Percentiles rank a stretch among this genome's conserved stretches.
Evolutionary conservation across 2,888 invertebrate genomes (phyloP).

Genomic region (Melikaiella ostensackeni): DNA sequence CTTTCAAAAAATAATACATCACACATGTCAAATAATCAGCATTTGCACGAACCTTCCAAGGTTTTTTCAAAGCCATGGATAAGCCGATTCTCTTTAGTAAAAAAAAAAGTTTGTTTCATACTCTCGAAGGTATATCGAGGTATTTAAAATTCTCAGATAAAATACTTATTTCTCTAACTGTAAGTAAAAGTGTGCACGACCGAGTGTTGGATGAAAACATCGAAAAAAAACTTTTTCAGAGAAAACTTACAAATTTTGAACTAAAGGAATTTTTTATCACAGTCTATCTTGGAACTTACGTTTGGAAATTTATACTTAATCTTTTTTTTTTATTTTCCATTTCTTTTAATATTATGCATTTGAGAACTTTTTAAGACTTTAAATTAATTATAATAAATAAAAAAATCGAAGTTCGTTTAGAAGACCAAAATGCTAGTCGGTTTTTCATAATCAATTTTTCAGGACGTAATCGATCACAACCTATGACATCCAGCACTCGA

Average conservation of each 20-base stretch:
- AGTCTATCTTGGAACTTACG: background rate
- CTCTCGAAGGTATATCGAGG: constrained; percentile 22
- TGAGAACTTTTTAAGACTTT: background rate
- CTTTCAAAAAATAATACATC: constrained; percentile 10
- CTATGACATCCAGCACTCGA: constrained; percentile 15
- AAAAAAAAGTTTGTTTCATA: constrained; percentile 43
- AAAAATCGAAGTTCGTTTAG: background rate
- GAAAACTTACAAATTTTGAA: background rate
- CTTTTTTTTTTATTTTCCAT: background rate
- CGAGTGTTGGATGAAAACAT: constrained; percentile 9
- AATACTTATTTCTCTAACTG: constrained; percentile 17
- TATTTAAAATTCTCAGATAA: constrained; percentile 1
- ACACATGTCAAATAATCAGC: constrained; percentile 21
- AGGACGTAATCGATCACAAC: background rate
- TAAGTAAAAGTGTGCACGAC: constrained; percentile 1
- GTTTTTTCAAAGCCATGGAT: constrained; percentile 56
- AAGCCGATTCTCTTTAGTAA: constrained; percentile 55
- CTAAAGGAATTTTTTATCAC: constrained; percentile 13
- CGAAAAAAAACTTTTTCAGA: constrained; percentile 7
- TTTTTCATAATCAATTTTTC: background rate
- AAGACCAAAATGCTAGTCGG: background rate
- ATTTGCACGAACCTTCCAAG: constrained; percentile 28
- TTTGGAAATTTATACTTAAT: background rate
- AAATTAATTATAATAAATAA: background rate
- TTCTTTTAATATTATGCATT: background rate